Conservation (phyloP, 2,888 invertebrate species). For the Ophioninae sp. region DNA sequence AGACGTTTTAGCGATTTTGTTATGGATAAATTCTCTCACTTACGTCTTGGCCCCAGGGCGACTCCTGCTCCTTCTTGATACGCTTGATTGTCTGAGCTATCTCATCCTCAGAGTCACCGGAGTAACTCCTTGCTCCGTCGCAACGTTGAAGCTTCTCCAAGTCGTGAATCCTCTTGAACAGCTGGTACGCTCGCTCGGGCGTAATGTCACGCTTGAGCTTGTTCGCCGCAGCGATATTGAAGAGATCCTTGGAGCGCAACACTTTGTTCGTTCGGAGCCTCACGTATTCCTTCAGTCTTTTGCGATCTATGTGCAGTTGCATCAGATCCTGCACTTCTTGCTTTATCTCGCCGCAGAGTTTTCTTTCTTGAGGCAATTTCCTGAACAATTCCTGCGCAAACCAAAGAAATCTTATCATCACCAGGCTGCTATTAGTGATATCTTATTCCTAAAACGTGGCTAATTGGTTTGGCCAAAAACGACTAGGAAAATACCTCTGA, state of each 20-base stretch:
- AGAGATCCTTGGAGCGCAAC: constrained; percentile 78
- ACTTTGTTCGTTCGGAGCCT: constrained; percentile 77
- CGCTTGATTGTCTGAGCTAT: constrained; percentile 75
- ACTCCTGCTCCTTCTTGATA: constrained; percentile 75
- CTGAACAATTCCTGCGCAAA: constrained; percentile 76
- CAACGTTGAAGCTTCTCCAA: constrained; percentile 75
- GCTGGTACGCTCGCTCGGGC: constrained; percentile 75
- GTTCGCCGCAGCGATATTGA: constrained; percentile 79
- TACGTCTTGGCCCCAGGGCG: constrained; percentile 77
- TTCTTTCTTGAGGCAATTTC: constrained; percentile 79
- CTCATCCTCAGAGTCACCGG: constrained; percentile 76
- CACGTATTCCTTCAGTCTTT: constrained; percentile 78
- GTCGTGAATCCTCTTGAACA: constrained; percentile 77
- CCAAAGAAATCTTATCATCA: constrained; percentile 4
- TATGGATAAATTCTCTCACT: constrained; percentile 32
- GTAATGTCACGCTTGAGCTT: constrained; percentile 76
- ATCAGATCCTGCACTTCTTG: constrained; percentile 78
- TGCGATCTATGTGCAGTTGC: constrained; percentile 77
- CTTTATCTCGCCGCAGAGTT: constrained; percentile 78
- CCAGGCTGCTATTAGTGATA: too few relatives aligned
- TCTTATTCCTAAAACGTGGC: too few relatives aligned
- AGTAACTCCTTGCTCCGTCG: constrained; percentile 70
- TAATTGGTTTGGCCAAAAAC: too few relatives aligned
- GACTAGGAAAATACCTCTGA: constrained; percentile 72
- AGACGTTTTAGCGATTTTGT: background rate